Base-by-base conservation (phyloP, 1,140 invertebrate species). In the Coptotermes formosanus region DNA sequence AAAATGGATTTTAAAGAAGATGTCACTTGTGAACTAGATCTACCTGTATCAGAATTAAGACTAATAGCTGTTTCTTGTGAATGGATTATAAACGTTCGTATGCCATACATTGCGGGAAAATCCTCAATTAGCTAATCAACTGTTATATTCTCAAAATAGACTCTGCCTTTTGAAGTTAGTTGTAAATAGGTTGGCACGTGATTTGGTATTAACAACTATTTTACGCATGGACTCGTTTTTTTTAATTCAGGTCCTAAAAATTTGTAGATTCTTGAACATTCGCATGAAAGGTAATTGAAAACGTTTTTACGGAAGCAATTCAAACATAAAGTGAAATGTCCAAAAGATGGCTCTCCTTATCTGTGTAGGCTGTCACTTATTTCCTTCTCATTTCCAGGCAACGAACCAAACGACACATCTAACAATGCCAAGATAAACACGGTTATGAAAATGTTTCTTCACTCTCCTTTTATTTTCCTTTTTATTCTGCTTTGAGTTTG, bases 391-490 rank as follows among this genome's bases (percentile, higher is more conserved):
- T 75, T 75, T 75, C 64, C 25, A 75, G 64, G 64, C 64, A 75
- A 30, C 64, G 64, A 75, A 75, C 25, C 64, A 75, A 75, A 75
- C n/a, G 64, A 75, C 64, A 75, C 16, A 30, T 75, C 64, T 75
- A 75, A 75, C 64, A 75, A 75, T 75, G 64, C 64, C 64, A 75
- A 75, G 64, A 75, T 75, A 75, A 75, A 75, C 64, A 75, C 30
- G 64, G 64, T 25, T 75, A 75, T 75, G 64, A 75, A 75, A 75
- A 75, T 75, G 64, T 75, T 75, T 75, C 64, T 75, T 75, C 64
- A 75, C 25, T 75, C 64, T 30, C n/a, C 64, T 75, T 75, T 30
- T 75, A 75, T 75, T 75, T 75, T 75, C 64, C n/a, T 75, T 75
- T 75, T 75, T 75, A n/a, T 75, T 0, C 25, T 30, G 64, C 64